Evolutionary conservation across 2,113 vertebrate genomes (phyloP).

Genomic region (Galemys pyrenaicus): DNA sequence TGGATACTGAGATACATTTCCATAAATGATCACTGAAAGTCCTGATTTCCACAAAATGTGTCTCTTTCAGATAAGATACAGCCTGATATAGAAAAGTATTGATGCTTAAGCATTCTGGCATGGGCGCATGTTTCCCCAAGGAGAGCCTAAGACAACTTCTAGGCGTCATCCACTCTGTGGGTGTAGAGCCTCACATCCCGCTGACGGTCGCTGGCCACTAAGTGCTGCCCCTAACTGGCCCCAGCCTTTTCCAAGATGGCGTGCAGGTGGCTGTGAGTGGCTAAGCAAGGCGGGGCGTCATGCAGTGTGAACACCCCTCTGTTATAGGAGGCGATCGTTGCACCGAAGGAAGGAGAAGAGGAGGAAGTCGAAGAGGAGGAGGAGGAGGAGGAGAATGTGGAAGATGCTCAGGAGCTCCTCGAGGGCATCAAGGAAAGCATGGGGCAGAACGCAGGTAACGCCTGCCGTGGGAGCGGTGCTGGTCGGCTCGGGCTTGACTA

Average conservation of each 20-base stretch:
- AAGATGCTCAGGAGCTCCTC: conserved; percentile 86
- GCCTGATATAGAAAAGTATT: neutral
- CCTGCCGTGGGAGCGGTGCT: fast-evolving
- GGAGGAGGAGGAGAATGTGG: conserved; percentile 73
- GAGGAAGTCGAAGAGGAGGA: conserved; percentile 78
- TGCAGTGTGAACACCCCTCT: neutral
- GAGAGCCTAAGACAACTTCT: neutral
- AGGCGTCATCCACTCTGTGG: neutral
- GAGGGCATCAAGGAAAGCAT: conserved; percentile 87
- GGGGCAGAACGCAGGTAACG: conserved; percentile 87
- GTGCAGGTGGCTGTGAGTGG: neutral
- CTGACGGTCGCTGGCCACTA: too few relatives aligned
- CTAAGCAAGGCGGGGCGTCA: fast-evolving
- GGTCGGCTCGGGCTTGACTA: too few relatives aligned
- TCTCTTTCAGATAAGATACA: neutral
- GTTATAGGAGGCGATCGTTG: conserved; percentile 79
- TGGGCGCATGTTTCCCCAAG: neutral
- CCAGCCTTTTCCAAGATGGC: neutral
- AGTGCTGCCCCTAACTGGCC: neutral
- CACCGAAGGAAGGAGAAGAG: conserved; percentile 73
- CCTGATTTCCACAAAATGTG: neutral
- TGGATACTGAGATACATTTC: neutral
- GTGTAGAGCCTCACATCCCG: too few relatives aligned
- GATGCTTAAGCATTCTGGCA: neutral
- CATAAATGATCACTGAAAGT: neutral